These are phyloP conservation scores for Pentalonia nigronervosa DNA, from an alignment of 1,140 invertebrate genomes.

Conservation along the genomic window DNA sequence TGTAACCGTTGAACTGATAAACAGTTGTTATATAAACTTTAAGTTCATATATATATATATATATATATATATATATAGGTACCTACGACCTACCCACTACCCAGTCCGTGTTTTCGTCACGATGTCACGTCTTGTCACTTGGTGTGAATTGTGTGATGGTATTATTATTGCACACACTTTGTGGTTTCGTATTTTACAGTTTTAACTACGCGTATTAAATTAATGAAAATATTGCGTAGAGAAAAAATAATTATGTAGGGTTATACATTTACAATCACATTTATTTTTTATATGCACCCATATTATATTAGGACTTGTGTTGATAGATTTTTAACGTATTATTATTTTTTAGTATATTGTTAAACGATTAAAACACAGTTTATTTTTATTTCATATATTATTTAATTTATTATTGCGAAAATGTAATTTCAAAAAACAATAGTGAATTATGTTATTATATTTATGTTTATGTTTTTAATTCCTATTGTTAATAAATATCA, in stretches of 20 bases:
- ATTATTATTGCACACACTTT: background rate
- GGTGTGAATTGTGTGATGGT: background rate
- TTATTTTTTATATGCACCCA: background rate
- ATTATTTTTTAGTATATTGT: background rate
- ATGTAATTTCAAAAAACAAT: background rate
- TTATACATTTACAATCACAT: background rate
- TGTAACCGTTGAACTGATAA: background rate
- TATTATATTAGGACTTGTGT: background rate
- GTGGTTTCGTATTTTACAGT: background rate
- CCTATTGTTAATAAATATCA: background rate
- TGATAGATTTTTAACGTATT: background rate
- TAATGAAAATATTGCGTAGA: background rate
- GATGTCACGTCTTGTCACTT: conserved; percentile 2
- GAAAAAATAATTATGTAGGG: background rate
- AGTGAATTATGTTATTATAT: background rate
- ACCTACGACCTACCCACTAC: background rate
- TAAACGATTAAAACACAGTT: background rate
- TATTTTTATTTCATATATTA: background rate
- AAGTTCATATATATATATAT: background rate
- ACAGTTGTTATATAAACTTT: background rate
- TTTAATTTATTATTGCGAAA: background rate
- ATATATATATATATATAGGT: background rate
- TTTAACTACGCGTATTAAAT: background rate
- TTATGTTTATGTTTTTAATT: background rate
- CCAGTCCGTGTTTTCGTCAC: background rate